These are phyloP conservation scores for Leptosomus discolor DNA, from an alignment of 2,113 vertebrate genomes.

Conservation along the genomic window DNA sequence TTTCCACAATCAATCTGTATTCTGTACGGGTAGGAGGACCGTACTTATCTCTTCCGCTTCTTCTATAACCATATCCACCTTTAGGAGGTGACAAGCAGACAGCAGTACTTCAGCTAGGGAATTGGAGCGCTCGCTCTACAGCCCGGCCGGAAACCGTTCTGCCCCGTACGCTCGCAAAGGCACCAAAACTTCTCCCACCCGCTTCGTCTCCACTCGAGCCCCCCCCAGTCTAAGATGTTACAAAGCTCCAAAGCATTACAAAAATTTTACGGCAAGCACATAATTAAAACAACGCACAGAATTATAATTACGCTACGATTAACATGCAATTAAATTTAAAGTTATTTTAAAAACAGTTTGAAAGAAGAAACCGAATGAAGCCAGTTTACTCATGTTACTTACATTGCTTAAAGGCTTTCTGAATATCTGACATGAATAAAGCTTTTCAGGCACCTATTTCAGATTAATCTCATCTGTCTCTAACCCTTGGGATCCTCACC, in stretches of 20 bases:
- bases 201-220: background rate
- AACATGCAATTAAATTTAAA: conserved; percentile 70
- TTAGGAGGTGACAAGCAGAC: conserved; percentile 83
- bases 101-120: conserved; percentile 71
- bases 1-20: conserved; percentile 97
- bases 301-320: conserved; percentile 24
- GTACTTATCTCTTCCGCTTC: conserved; percentile 92
- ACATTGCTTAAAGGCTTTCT: conserved; percentile 81
- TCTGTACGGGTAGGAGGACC: conserved; percentile 94
- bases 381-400: conserved; percentile 78
- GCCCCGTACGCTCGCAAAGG: background rate
- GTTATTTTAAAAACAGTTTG: conserved; percentile 36
- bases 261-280: background rate
- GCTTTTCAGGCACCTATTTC: conserved; percentile 91
- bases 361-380: conserved; percentile 71
- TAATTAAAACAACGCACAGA: conserved; percentile 24
- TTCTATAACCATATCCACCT: conserved; percentile 94
- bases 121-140: conserved; percentile 32
- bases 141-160: conserved; percentile 7
- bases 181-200: background rate
- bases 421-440: conserved; percentile 77
- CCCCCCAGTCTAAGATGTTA: background rate
- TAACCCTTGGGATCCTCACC: conserved; percentile 95
- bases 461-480: conserved; percentile 93
- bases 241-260: background rate